Evolutionary conservation across 2,113 vertebrate genomes (phyloP), one percentile per base, ranked within the genome.

Genomic region (Fulmarus glacialis): DNA sequence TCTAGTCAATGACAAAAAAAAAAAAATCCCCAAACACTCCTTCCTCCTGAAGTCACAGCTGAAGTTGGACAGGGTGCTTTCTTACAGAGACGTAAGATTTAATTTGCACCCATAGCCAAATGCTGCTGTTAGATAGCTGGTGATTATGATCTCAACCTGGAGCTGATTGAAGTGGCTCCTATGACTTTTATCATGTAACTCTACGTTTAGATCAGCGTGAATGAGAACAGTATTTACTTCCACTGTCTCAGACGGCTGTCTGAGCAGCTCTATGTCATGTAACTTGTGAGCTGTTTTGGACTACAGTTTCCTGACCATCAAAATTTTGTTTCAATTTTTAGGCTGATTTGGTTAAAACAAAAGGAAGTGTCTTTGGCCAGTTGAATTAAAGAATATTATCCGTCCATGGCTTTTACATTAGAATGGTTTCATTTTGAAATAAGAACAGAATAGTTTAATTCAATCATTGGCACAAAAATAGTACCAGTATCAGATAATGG

Each of bases 401-500:
- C 4, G 2, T 30, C 32, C 47, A 77, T 67, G 87, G 42, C 53
- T 96, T 96, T 96, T 91, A 68, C 73, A 95, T 95, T 85, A 94
- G 73, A 90, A 88, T 26, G 18, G 58, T 58, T 96, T 89, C 6
- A 42, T 94, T 94, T 82, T 77, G 74, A 93, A 96, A 59, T 82
- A 82, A 80, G 87, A 91, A 84, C 43, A 74, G 38, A 89, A 97
- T 30, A 79, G 62, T 89, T 91, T 87, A 85, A 93, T 93, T 91
- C 95, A 93, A n/a, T 70, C 71, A 86, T 18, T 94, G 89, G 87
- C 90, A 93, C 62, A 79, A 95, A 94, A 95, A 64, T 82, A 91
- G 75, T 80, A 90, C 56, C 34, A 62, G 79, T 50, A 82, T 95
- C 87, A 88, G 91, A 96, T 91, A 96, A 88, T 59, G 87, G 91